Base-by-base conservation (phyloP, 2,888 invertebrate species). In the Dexiosoma caninum region DNA sequence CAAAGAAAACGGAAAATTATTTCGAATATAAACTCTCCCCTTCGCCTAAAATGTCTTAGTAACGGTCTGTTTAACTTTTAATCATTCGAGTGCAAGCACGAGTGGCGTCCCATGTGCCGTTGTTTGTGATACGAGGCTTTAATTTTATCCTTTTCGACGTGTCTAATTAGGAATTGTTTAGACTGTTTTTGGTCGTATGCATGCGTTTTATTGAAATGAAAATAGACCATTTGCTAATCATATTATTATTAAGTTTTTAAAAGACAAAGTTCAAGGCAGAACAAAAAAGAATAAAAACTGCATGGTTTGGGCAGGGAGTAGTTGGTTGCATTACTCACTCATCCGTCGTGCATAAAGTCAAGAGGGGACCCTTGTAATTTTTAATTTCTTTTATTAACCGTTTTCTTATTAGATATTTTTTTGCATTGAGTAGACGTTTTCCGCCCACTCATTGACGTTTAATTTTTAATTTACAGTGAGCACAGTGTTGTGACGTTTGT, bases 161-260 rank as follows among this genome's bases (percentile, higher is more conserved):
- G 67, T 77, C 67, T 81, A 81, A 77, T 81, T 77, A 64, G 69
- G 40, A 77, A 77, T 77, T 81, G 69, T 74, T 72, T 64, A 64
- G 81, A 77, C 77, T 74, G 77, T 69, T 77, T 57, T 64, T 71
- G 60, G 51, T 10, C 55, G 35, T 3, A 5, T 57, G 62, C 35
- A 35, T 51, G 67, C 55, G 16, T 60, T 46, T 23, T 32, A n/a
- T 51, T 9, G 7, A 49, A 8, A 42, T 32, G 49, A 62, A 60
- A 71, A 78, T 27, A 64, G 23, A 74, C 51, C 64, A 57, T 77
- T 81, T 16, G 53, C 57, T 78, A 77, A 81, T 81, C 77, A 77
- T 42, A 77, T 77, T 81, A 77, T 72, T 81, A n/a, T n/a, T n/a
- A n/a, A n/a, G n/a, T n/a, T n/a, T n/a, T n/a, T n/a, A n/a, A n/a